phyloP scores from a whole-genome alignment of 2,797 vertebrate species.

The Tragelaphus oryx region DNA sequence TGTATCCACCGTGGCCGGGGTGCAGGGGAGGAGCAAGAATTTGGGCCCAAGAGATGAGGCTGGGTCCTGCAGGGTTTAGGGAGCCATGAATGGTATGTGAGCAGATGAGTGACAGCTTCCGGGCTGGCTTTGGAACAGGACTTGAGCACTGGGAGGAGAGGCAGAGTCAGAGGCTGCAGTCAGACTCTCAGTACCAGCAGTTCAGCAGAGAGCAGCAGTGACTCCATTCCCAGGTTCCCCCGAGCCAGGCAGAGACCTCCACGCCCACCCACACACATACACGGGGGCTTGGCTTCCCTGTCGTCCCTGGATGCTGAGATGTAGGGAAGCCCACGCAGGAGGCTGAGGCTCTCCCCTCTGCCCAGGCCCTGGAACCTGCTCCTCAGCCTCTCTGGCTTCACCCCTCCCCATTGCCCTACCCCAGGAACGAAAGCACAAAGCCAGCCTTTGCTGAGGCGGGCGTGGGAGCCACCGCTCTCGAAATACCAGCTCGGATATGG shows the following conservation, averaged over 20 bases:
- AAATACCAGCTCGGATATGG: conserved; percentile 55
- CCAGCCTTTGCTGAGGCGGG: conserved; percentile 69
- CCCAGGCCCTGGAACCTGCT: neutral
- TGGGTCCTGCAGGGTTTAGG: neutral
- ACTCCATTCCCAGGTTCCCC: neutral
- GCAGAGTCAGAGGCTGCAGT: neutral
- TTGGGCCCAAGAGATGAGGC: neutral
- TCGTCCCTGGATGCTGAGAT: neutral
- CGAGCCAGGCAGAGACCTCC: neutral
- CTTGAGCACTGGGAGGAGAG: neutral
- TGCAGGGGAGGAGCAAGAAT: neutral
- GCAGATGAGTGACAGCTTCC: neutral
- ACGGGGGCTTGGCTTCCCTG: neutral
- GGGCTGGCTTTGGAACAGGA: neutral
- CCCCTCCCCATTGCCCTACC: neutral
- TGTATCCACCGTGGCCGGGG: neutral
- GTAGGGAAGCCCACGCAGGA: neutral
- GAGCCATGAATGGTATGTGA: neutral
- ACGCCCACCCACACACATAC: neutral
- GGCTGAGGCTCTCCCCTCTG: neutral
- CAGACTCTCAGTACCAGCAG: neutral
- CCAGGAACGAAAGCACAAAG: conserved; percentile 45
- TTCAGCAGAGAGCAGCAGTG: neutral
- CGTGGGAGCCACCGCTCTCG: conserved; percentile 53
- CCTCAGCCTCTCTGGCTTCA: conserved; percentile 8